phyloP scores from a whole-genome alignment of 2,888 invertebrate genomes.

The Morpho helenor region DNA sequence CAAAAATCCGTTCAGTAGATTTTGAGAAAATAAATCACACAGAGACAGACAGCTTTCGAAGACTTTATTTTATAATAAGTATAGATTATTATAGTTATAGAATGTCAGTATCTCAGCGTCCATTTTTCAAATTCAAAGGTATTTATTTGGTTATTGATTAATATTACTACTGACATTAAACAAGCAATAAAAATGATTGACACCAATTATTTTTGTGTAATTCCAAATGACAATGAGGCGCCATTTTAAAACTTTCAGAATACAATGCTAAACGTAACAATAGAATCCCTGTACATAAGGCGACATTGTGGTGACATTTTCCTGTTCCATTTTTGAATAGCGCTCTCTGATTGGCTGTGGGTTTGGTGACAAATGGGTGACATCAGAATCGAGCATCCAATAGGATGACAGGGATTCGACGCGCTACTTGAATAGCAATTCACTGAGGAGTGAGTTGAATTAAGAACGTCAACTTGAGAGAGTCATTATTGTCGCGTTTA shows the following conservation, averaged over 20 bases:
- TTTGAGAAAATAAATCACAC: no score
- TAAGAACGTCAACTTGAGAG: neutral
- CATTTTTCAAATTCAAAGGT: no score
- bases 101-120: no score
- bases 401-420: slow-evolving; percentile 34
- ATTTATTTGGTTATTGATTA: no score
- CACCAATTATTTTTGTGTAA: no score
- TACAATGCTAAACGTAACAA: slow-evolving; percentile 30
- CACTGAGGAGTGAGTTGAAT: slow-evolving; percentile 35
- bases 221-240: slow-evolving; percentile 7
- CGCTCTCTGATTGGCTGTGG: slow-evolving; percentile 51
- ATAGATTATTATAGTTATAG: no score
- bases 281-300: slow-evolving; percentile 44
- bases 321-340: slow-evolving; percentile 53
- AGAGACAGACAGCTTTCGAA: no score
- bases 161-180: no score
- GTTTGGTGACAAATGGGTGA: slow-evolving; percentile 78
- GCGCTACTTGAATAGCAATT: slow-evolving; percentile 38
- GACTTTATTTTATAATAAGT: no score
- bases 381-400: slow-evolving; percentile 57
- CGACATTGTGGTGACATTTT: slow-evolving; percentile 60
- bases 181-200: no score
- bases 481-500: neutral
- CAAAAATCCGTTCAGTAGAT: no score
- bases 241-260: slow-evolving; percentile 21